Evolutionary conservation across 1,140 invertebrate species (phyloP), one percentile per base, ranked within the genome.

Genomic region (Drosophila kohkoa): DNA sequence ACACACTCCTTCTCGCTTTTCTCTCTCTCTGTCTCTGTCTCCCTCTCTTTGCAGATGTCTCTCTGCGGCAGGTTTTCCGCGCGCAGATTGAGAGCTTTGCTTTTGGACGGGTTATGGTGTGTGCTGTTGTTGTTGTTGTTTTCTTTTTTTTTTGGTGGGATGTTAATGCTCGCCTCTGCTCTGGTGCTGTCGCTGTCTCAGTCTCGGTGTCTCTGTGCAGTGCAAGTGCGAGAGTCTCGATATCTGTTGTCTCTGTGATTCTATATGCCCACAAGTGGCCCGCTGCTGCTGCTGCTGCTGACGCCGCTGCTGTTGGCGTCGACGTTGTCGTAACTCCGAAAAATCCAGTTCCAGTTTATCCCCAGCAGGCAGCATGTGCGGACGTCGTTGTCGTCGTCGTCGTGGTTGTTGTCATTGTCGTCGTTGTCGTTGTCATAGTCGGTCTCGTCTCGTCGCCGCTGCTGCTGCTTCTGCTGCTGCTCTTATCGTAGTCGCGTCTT

Each of bases 281-380:
- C 52, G 67, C 71, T 57, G 68, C 60, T 28, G 38, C 45, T 10
- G 52, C 62, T 28, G 43, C 41, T 16, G 51, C 28, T 45, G 51
- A 8, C 15, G 41, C 20, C 30, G 54, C 13, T 20, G 32, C 10
- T 30, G 58, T 7, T 30, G 65, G 13, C 67, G 41, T 38, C 32
- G 68, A 8, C 54, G 72, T 76, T 72, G 72, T 55, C 81, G 85
- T 77, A 78, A 76, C 90, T 92, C 87, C 87, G 86, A 91, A 85
- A 91, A 90, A 90, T 88, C 82, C 82, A 87, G 85, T 88, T 91
- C 90, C 90, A 92, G 90, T 92, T 92, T 91, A 92, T 92, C 90
- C 81, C 83, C 85, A 92, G 81, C 83, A 86, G 90, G 90, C 90
- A 92, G 85, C 87, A 89, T 86, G 90, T 90, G 75, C 90, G 90